Percentiles rank a stretch among this genome's conserved stretches.
Evolutionary conservation across 1,140 invertebrate species (phyloP).

Genomic region (Antheraea pernyi): DNA sequence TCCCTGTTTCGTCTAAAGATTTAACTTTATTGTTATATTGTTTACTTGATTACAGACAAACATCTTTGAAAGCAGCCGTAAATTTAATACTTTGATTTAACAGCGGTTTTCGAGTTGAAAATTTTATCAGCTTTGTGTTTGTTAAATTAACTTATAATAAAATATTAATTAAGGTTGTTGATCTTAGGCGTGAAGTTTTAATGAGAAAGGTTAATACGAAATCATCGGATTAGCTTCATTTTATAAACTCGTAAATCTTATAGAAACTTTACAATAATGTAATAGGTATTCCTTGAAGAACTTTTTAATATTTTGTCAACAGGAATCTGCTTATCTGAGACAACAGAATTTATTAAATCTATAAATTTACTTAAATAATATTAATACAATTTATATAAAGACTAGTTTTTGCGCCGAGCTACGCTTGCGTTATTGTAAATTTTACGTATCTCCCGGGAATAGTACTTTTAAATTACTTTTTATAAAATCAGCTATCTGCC

Average conservation of each 20-base stretch:
- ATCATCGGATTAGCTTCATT: background rate
- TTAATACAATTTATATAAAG: background rate
- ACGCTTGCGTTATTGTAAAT: too few relatives aligned
- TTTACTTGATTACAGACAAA: conserved; percentile 25
- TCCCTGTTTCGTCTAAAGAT: conserved; percentile 16
- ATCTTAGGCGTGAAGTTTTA: conserved; percentile 13
- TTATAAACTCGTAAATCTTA: background rate
- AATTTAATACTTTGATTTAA: conserved; percentile 27
- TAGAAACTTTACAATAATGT: background rate
- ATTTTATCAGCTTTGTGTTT: conserved; percentile 10
- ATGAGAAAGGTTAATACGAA: conserved; percentile 10
- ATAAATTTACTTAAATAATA: background rate
- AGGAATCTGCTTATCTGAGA: background rate
- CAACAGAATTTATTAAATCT: background rate
- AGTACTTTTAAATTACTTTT: too few relatives aligned
- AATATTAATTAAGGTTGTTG: conserved; percentile 16
- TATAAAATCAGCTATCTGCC: too few relatives aligned
- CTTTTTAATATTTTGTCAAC: background rate
- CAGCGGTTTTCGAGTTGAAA: conserved; percentile 13
- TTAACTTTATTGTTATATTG: conserved; percentile 33
- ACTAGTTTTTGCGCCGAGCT: background rate
- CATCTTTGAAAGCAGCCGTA: conserved; percentile 16
- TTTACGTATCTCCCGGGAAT: too few relatives aligned
- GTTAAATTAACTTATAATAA: conserved; percentile 16
- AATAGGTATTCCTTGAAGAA: background rate